These are phyloP conservation scores for Scolopax bukidnonensis DNA, from an alignment of 2,797 vertebrate genomes.

Conservation along the genomic window DNA sequence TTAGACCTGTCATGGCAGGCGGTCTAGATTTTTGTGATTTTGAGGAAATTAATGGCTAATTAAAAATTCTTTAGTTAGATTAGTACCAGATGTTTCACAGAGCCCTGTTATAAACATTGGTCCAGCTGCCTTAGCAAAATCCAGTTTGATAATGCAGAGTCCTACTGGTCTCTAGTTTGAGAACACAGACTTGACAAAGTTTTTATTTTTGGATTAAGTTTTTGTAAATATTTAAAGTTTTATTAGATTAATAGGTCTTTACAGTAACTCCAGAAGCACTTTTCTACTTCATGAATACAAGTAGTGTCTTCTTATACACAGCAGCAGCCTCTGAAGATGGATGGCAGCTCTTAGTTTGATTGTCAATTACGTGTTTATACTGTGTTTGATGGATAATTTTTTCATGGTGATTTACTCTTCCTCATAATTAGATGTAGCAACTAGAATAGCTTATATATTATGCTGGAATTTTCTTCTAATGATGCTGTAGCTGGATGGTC, in stretches of 20 bases:
- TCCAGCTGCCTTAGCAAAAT: not conserved
- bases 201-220: not conserved
- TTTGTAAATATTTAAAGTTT: not conserved
- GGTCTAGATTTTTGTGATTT: not conserved
- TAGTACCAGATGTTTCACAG: not conserved
- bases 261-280: not conserved
- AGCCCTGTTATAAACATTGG: not conserved
- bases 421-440: not conserved
- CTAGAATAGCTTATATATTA: not conserved
- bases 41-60: not conserved
- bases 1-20: not conserved
- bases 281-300: not conserved
- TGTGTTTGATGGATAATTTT: not conserved
- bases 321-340: not conserved
- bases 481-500: not conserved
- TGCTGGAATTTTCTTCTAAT: not conserved
- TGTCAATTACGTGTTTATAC: not conserved
- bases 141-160: not conserved
- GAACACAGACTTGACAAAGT: not conserved
- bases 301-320: not conserved
- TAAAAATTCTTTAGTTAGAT: not conserved
- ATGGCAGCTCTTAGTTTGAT: not conserved
- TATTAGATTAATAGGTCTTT: not conserved
- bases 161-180: not conserved
- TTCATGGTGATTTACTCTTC: slow-evolving; percentile 2